A percentile compares a stretch with the other conserved stretches of the same genome.
Conservation (phyloP, 2,888 invertebrate genomes). For the Luperina nickerlii region DNA sequence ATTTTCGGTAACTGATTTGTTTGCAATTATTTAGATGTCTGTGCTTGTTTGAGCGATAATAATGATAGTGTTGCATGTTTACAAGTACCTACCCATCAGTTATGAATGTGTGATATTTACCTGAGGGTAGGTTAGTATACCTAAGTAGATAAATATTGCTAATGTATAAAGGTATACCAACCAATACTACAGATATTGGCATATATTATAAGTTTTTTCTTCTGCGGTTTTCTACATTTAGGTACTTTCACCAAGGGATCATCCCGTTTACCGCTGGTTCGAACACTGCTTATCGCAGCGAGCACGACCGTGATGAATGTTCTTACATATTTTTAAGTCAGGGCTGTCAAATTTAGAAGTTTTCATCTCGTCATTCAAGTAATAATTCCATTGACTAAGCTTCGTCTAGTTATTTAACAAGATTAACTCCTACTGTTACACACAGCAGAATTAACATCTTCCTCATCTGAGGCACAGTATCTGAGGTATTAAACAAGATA, state of each 20-base stretch:
- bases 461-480: too few relatives aligned
- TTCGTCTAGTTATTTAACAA: too few relatives aligned
- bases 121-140: too few relatives aligned
- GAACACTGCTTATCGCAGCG: conserved; percentile 56
- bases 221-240: conserved; percentile 6
- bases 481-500: background rate
- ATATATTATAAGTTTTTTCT: background rate
- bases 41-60: background rate
- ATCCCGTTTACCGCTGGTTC: conserved; percentile 21
- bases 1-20: background rate
- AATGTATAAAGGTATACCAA: background rate
- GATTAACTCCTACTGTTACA: background rate
- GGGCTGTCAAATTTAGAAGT: conserved; percentile 30
- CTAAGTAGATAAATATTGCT: background rate
- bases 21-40: background rate
- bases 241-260: conserved; percentile 3
- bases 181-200: background rate
- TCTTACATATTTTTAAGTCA: conserved; percentile 34
- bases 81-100: too few relatives aligned
- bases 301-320: conserved; percentile 55
- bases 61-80: too few relatives aligned
- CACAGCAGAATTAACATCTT: background rate
- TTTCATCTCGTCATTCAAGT: background rate
- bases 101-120: background rate
- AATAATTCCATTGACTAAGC: background rate